Conservation (phyloP, 2,888 invertebrate genomes). For the Panzeria rudis region DNA sequence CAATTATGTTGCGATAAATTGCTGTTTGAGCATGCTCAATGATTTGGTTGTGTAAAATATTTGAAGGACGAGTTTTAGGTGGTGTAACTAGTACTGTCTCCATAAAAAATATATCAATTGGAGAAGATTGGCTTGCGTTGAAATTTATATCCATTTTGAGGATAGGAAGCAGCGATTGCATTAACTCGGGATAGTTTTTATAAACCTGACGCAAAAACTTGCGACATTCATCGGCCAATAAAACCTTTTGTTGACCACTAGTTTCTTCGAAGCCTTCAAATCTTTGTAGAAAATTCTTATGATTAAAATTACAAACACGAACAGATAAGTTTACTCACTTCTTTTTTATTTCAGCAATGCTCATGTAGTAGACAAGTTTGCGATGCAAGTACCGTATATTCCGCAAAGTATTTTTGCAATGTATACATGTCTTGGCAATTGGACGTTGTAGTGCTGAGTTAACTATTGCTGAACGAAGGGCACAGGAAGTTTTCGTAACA, state of each 20-base stretch:
- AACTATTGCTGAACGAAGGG: conserved; percentile 79
- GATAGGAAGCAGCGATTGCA: conserved; percentile 89
- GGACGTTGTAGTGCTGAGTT: conserved; percentile 78
- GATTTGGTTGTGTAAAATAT: conserved; percentile 84
- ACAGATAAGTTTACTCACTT: conserved; percentile 72
- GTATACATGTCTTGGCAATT: conserved; percentile 78
- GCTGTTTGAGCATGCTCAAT: conserved; percentile 91
- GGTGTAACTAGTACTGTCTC: conserved; percentile 94
- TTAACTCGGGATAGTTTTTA: conserved; percentile 88
- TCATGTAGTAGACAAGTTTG: conserved; percentile 79
- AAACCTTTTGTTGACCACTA: conserved; percentile 81
- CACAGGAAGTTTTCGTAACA: conserved; percentile 81
- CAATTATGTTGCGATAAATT: conserved; percentile 88
- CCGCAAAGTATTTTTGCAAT: conserved; percentile 79
- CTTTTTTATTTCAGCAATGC: conserved; percentile 78
- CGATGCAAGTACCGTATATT: conserved; percentile 79
- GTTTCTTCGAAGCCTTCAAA: conserved; percentile 59
- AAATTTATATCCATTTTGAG: conserved; percentile 83
- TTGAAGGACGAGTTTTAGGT: conserved; percentile 90
- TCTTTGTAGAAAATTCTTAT: conserved; percentile 42
- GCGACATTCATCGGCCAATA: conserved; percentile 88
- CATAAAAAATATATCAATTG: conserved; percentile 94
- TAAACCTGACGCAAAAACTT: conserved; percentile 89
- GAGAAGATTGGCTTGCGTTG: conserved; percentile 83
- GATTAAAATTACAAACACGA: not conserved